Conservation (phyloP, 2,888 invertebrate genomes). For the Cosmia pyralina region DNA sequence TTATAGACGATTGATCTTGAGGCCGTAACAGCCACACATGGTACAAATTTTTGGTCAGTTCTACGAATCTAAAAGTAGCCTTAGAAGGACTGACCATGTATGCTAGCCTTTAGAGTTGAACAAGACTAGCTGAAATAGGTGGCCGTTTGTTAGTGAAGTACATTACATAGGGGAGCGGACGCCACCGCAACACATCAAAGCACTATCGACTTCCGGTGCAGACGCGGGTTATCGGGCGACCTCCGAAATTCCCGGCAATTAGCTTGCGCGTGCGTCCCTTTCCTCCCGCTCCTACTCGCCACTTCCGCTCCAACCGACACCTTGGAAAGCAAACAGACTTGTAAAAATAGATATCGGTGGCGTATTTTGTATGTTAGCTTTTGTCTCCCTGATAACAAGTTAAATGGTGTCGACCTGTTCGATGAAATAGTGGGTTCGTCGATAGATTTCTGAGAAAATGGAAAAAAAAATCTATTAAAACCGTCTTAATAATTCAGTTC, state of each 20-base stretch:
- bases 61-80: too few relatives aligned
- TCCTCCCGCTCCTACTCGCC: slow-evolving; percentile 75
- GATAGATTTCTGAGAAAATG: neutral
- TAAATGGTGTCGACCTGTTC: slow-evolving; percentile 38
- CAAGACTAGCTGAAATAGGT: slow-evolving; percentile 41
- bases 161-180: slow-evolving; percentile 76
- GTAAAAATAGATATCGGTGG: slow-evolving; percentile 60
- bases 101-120: neutral
- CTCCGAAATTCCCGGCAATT: slow-evolving; percentile 88
- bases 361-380: slow-evolving; percentile 45
- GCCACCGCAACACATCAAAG: slow-evolving; percentile 86
- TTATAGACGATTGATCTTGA: neutral
- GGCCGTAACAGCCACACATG: neutral
- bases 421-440: slow-evolving; percentile 1
- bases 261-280: slow-evolving; percentile 78
- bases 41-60: neutral
- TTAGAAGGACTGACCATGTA: neutral
- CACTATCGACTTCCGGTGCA: slow-evolving; percentile 87
- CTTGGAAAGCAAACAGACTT: slow-evolving; percentile 67
- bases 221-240: slow-evolving; percentile 87
- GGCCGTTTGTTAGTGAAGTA: slow-evolving; percentile 67
- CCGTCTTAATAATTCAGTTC: slow-evolving; percentile 7
- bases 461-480: neutral
- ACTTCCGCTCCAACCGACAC: slow-evolving; percentile 75
- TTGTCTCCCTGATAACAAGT: slow-evolving; percentile 33